phyloP scores from a whole-genome alignment of 2,797 vertebrate genomes.

The Epinephelus coioides region DNA sequence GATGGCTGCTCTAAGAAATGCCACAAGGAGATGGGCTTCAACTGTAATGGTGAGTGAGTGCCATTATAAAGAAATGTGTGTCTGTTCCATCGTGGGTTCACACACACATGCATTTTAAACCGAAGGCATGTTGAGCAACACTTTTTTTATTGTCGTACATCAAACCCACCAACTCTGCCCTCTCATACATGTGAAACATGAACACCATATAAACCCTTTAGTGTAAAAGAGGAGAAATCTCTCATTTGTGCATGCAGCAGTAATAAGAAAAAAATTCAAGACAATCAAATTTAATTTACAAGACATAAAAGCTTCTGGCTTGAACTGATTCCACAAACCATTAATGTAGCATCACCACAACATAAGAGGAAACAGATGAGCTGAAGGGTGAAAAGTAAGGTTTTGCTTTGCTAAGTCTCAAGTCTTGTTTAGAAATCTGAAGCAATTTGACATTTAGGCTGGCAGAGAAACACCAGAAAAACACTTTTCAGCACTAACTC shows the following conservation, averaged over 20 bases:
- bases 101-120: background rate
- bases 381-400: conserved; percentile 36
- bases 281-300: conserved; percentile 66
- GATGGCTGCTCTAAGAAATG: conserved; percentile 96
- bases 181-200: conserved; percentile 27
- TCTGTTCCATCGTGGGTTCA: background rate
- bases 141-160: conserved; percentile 16
- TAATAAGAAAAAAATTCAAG: conserved; percentile 40
- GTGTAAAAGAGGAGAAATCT: conserved; percentile 41
- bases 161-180: conserved; percentile 20
- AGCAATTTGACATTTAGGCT: conserved; percentile 49
- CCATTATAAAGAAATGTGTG: background rate
- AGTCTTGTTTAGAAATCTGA: conserved; percentile 48
- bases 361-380: conserved; percentile 70
- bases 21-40: conserved; percentile 89
- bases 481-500: conserved; percentile 30
- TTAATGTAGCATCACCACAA: conserved; percentile 65
- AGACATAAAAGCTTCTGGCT: conserved; percentile 72
- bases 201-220: conserved; percentile 42
- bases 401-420: conserved; percentile 44
- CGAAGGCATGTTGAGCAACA: conserved; percentile 2
- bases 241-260: conserved; percentile 52
- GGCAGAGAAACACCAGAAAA: conserved; percentile 51
- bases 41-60: conserved; percentile 89
- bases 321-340: conserved; percentile 63